These are phyloP conservation scores for Oxystoma pomonae DNA, from an alignment of 2,888 invertebrate genomes.

Conservation along the genomic window DNA sequence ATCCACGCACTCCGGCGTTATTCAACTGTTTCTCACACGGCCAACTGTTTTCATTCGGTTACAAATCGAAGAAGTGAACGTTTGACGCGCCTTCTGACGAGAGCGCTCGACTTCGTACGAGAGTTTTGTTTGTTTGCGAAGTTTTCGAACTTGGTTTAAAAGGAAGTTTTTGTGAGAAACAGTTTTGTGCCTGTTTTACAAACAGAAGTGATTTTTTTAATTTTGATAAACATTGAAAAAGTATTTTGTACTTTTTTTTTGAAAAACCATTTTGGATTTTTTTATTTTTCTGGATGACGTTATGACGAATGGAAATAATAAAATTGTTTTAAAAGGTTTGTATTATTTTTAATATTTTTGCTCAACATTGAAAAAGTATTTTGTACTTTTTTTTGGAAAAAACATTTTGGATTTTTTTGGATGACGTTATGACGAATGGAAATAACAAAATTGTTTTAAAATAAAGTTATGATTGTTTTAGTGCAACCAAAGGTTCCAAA, in stretches of 20 bases:
- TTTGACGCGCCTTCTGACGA: neutral
- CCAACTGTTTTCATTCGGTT: neutral
- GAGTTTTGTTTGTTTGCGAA: neutral
- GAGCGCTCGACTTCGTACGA: neutral
- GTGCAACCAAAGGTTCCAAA: no score
- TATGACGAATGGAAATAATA: conserved; percentile 42
- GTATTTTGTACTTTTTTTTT: neutral
- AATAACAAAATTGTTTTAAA: conserved; percentile 28
- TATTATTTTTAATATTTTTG: conserved; percentile 1
- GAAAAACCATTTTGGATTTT: neutral
- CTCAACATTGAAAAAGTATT: neutral
- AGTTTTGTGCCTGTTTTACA: neutral
- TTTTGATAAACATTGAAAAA: neutral
- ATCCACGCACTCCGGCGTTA: neutral
- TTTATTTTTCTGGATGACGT: conserved; percentile 23
- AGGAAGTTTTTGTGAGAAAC: neutral
- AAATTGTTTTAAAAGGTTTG: conserved; percentile 25
- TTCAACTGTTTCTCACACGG: neutral
- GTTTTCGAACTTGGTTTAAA: conserved; percentile 1
- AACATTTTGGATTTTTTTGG: neutral
- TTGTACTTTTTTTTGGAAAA: neutral
- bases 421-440: conserved; percentile 41
- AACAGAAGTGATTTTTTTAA: conserved; percentile 13
- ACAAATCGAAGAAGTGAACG: neutral
- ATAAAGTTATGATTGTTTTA: no score